Percentiles rank a stretch among this genome's conserved stretches.
Evolutionary conservation across 2,888 invertebrate species (phyloP).

Genomic region (Parasteatoda lunata): DNA sequence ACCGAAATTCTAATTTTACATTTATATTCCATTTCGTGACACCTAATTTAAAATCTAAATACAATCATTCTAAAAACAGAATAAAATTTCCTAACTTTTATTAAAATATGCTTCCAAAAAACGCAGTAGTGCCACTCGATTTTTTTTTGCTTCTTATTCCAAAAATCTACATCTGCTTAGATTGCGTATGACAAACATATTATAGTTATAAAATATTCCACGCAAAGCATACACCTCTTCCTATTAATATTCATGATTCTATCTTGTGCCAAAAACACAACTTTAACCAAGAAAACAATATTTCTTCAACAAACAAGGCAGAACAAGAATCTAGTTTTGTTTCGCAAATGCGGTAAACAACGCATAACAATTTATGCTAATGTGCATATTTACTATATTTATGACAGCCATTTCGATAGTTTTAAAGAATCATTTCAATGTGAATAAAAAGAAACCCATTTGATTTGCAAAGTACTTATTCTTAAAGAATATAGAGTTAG

Average conservation of each 20-base stretch:
- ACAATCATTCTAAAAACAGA: too few species aligned
- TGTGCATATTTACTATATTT: constrained; percentile 43
- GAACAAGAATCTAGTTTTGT: not conserved
- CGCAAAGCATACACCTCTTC: not conserved
- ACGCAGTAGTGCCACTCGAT: too few species aligned
- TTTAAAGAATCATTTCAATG: constrained; percentile 11
- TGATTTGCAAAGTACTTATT: constrained; percentile 22
- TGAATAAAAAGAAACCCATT: constrained; percentile 8
- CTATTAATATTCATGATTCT: not conserved
- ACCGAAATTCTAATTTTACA: too few species aligned
- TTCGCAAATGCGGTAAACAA: not conserved
- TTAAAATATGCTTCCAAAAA: too few species aligned
- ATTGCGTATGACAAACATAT: too few species aligned
- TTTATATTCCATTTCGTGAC: too few species aligned
- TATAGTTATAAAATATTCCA: too few species aligned
- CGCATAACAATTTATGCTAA: constrained; percentile 19
- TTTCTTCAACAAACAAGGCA: not conserved
- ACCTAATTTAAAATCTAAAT: too few species aligned
- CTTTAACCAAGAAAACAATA: not conserved
- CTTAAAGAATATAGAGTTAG: not conserved
- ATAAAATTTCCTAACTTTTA: too few species aligned
- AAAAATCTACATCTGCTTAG: too few species aligned
- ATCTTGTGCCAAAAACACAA: too few species aligned
- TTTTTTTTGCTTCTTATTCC: too few species aligned
- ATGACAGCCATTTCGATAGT: constrained; percentile 12